Evolutionary conservation across 1,140 invertebrate genomes (phyloP).

Genomic region (Aphidius ervi): DNA sequence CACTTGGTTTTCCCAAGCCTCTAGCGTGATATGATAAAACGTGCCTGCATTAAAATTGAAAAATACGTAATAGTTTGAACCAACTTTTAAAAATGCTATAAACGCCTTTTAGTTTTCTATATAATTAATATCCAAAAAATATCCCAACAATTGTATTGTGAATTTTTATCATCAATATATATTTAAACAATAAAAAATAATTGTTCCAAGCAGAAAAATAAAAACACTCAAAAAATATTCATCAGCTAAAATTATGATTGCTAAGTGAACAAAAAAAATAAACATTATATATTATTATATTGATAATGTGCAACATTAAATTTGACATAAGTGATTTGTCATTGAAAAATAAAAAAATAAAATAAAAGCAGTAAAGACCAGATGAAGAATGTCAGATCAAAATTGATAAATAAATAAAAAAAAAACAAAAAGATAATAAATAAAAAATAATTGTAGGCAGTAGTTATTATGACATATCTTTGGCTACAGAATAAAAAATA

Average conservation of each 20-base stretch:
- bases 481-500: constrained; percentile 13
- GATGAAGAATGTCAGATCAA: too few relatives aligned
- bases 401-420: constrained; percentile 6
- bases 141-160: too few relatives aligned
- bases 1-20: constrained; percentile 43
- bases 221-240: too few relatives aligned
- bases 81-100: constrained; percentile 15
- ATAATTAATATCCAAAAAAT: constrained; percentile 16
- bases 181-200: too few relatives aligned
- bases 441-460: constrained; percentile 18
- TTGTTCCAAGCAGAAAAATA: too few relatives aligned
- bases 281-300: too few relatives aligned
- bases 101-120: constrained; percentile 50
- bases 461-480: constrained; percentile 18
- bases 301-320: too few relatives aligned
- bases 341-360: too few relatives aligned
- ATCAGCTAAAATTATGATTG: neutral
- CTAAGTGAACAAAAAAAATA: constrained; percentile 1
- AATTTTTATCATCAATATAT: too few relatives aligned
- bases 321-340: too few relatives aligned
- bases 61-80: constrained; percentile 39
- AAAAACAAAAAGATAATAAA: constrained; percentile 12
- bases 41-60: constrained; percentile 44
- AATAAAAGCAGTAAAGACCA: too few relatives aligned
- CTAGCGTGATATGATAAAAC: constrained; percentile 54